These are phyloP conservation scores for Aselliscus stoliczkanus DNA, from an alignment of 2,797 vertebrate genomes.

Conservation along the genomic window DNA sequence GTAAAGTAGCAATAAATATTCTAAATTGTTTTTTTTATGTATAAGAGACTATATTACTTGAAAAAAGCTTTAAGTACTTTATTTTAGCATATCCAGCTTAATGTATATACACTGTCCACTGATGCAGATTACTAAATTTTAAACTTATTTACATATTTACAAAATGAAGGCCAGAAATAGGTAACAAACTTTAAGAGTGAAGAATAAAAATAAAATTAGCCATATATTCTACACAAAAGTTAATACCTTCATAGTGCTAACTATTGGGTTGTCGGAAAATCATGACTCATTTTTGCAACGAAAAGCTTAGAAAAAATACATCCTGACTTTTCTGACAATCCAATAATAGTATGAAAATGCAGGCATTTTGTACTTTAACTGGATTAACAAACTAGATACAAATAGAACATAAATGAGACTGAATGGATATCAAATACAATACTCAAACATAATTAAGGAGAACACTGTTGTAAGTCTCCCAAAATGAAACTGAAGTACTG, in stretches of 20 bases:
- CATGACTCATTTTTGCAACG: no score
- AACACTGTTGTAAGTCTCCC: neutral
- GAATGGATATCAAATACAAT: neutral
- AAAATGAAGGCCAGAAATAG: neutral
- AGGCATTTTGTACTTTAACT: neutral
- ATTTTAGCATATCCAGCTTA: neutral
- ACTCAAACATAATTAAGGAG: conserved; percentile 3
- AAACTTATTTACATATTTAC: neutral
- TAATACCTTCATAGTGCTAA: neutral
- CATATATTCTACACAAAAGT: neutral
- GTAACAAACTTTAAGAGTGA: neutral
- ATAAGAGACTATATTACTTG: neutral
- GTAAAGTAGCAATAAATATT: neutral
- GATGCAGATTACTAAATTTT: neutral
- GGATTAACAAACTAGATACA: neutral
- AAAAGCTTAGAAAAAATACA: no score
- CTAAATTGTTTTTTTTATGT: neutral
- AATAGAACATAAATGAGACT: neutral
- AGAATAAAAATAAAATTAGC: neutral
- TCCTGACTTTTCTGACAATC: no score
- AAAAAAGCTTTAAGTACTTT: neutral
- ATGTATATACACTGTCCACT: neutral
- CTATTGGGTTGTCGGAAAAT: no score
- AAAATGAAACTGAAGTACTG: conserved; percentile 6
- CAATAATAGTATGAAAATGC: neutral